phyloP scores from a whole-genome alignment of 2,113 vertebrate genomes.

The Elanus axillaris region DNA sequence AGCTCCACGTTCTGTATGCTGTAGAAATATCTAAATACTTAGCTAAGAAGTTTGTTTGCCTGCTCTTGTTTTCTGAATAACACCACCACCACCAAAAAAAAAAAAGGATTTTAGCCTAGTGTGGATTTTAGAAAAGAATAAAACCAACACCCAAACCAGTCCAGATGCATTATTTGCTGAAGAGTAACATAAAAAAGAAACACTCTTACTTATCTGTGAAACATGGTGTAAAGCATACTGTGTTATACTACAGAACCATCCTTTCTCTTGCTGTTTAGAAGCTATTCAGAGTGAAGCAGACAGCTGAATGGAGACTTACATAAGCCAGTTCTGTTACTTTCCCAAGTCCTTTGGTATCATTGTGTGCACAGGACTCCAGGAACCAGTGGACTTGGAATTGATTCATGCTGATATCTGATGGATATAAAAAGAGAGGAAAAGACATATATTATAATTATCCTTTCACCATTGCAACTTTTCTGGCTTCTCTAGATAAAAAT shows the following conservation, averaged over 20 bases:
- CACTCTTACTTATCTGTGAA: background rate
- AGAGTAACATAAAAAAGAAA: background rate
- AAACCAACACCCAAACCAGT: background rate
- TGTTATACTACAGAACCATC: background rate
- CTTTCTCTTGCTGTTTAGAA: background rate
- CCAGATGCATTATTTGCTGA: background rate
- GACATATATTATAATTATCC: background rate
- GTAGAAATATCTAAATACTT: background rate
- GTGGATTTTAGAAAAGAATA: background rate
- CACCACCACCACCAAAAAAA: background rate
- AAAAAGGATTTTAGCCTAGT: background rate
- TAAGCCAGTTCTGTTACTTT: conserved; percentile 79
- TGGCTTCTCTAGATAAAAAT: background rate
- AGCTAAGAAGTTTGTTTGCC: background rate
- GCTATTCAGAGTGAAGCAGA: background rate
- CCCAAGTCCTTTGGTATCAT: conserved; percentile 76
- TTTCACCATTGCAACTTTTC: background rate
- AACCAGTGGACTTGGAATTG: conserved; percentile 89
- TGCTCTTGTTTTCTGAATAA: background rate
- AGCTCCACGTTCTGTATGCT: background rate
- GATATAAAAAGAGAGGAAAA: background rate
- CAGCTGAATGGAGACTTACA: conserved; percentile 60
- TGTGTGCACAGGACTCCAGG: conserved; percentile 85
- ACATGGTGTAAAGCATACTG: background rate
- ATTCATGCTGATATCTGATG: conserved; percentile 73